Evolutionary conservation across 1,140 invertebrate species (phyloP).

Genomic region (Drosophila pachea): DNA sequence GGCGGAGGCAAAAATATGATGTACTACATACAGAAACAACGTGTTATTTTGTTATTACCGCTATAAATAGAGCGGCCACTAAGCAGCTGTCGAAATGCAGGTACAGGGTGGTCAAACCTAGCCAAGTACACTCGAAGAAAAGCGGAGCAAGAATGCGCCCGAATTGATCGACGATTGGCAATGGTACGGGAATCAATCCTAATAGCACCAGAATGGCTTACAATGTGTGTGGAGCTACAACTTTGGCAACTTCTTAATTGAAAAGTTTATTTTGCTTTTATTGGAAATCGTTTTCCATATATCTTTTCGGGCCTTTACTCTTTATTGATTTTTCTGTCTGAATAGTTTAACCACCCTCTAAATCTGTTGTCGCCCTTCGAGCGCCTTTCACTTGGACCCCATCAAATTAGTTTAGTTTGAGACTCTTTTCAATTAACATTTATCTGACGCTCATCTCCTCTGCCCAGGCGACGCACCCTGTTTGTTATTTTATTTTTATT

Average conservation of each 20-base stretch:
- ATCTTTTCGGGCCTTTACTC: neutral
- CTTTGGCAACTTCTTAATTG: no score
- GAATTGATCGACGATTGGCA: no score
- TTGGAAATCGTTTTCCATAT: no score
- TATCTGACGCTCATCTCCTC: constrained; percentile 1
- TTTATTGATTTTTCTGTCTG: constrained; percentile 7
- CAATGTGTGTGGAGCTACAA: no score
- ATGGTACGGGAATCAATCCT: no score
- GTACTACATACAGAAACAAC: constrained; percentile 50
- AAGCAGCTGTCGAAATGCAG: constrained; percentile 44
- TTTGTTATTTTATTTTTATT: constrained; percentile 69
- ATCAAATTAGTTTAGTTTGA: neutral
- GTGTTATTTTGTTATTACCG: constrained; percentile 65
- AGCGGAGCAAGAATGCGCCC: neutral
- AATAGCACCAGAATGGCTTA: neutral
- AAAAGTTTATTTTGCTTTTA: no score
- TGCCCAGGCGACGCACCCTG: constrained; percentile 37
- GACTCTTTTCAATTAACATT: constrained; percentile 6
- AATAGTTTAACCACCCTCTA: constrained; percentile 2
- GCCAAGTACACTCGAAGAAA: neutral
- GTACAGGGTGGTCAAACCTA: constrained; percentile 49
- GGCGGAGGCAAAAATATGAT: constrained; percentile 45
- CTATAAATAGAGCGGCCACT: constrained; percentile 54
- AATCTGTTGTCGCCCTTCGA: neutral
- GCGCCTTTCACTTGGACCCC: neutral